phyloP scores from a whole-genome alignment of 2,888 invertebrate genomes.

The Tinea semifulvella region DNA sequence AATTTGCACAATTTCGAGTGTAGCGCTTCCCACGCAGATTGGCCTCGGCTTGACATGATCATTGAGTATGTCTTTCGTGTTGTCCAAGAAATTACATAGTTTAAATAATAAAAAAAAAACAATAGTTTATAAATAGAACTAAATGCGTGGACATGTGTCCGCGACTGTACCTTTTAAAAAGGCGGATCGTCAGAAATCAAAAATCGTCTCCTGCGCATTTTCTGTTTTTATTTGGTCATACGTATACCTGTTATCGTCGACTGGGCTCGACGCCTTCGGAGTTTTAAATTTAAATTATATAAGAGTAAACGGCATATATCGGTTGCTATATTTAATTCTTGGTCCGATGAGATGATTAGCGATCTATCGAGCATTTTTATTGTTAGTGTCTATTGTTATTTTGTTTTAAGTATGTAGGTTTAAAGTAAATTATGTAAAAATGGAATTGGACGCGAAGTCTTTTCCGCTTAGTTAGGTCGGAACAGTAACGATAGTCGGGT shows the following conservation, averaged over 20 bases:
- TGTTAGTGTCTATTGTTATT: conserved; percentile 67
- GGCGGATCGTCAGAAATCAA: too few relatives aligned
- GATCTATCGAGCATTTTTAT: conserved; percentile 65
- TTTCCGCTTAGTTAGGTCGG: conserved; percentile 51
- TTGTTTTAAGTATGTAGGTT: conserved; percentile 63
- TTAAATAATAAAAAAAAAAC: too few relatives aligned
- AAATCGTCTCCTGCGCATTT: too few relatives aligned
- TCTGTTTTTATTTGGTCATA: too few relatives aligned
- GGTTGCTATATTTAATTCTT: conserved; percentile 56
- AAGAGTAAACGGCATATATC: conserved; percentile 45
- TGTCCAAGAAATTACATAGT: too few relatives aligned
- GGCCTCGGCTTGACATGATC: too few relatives aligned
- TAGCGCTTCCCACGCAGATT: too few relatives aligned
- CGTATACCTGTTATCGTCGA: conserved; percentile 64
- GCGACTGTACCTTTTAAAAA: too few relatives aligned
- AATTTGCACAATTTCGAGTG: too few relatives aligned
- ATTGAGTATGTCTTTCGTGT: too few relatives aligned
- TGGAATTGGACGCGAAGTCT: conserved; percentile 50
- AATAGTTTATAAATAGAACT: too few relatives aligned
- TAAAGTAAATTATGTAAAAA: conserved; percentile 63
- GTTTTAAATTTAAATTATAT: conserved; percentile 53
- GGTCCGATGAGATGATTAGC: conserved; percentile 55
- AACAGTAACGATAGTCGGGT: conserved; percentile 54
- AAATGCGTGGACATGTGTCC: too few relatives aligned
- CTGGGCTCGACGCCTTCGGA: conserved; percentile 61